A percentile compares a stretch with the other conserved stretches of the same genome.
Evolutionary conservation across 2,797 vertebrate species (phyloP).

Genomic region (Sebastes minor): DNA sequence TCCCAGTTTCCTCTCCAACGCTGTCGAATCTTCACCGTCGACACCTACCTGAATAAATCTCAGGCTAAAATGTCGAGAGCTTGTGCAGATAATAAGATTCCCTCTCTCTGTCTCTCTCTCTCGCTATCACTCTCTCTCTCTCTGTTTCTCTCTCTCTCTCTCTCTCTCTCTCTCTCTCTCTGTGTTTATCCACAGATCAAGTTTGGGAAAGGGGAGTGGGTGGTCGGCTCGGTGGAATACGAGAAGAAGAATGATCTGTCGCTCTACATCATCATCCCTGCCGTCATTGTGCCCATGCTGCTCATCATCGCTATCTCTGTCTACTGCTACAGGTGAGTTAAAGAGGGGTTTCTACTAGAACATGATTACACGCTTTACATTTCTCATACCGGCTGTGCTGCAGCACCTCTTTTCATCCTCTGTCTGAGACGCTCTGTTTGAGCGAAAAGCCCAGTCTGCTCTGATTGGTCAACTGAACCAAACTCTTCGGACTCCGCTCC

Average conservation of each 20-base stretch:
- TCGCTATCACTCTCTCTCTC: not conserved
- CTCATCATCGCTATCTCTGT: slow-evolving; percentile 89
- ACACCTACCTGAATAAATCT: slow-evolving; percentile 14
- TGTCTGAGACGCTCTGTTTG: too few species aligned
- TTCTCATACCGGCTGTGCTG: too few species aligned
- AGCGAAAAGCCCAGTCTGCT: too few species aligned
- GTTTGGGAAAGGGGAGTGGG: slow-evolving; percentile 94
- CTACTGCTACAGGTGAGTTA: slow-evolving; percentile 93
- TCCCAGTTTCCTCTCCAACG: not conserved
- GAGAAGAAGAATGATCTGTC: slow-evolving; percentile 87
- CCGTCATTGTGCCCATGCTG: slow-evolving; percentile 94
- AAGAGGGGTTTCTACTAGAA: not conserved
- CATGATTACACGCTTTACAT: too few species aligned
- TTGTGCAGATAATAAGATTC: slow-evolving; percentile 26
- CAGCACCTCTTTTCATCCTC: too few species aligned
- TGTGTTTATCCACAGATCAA: slow-evolving; percentile 85
- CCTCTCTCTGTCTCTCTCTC: not conserved
- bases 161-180: not conserved
- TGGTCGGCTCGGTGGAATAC: slow-evolving; percentile 90
- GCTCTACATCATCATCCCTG: slow-evolving; percentile 92
- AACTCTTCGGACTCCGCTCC: too few species aligned
- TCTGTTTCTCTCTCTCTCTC: not conserved
- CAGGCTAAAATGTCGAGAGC: slow-evolving; percentile 11
- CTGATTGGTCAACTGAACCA: too few species aligned
- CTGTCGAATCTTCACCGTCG: slow-evolving; percentile 6